These are phyloP conservation scores for Halichoerus grypus DNA, from an alignment of 2,113 vertebrate genomes.

Conservation along the genomic window DNA sequence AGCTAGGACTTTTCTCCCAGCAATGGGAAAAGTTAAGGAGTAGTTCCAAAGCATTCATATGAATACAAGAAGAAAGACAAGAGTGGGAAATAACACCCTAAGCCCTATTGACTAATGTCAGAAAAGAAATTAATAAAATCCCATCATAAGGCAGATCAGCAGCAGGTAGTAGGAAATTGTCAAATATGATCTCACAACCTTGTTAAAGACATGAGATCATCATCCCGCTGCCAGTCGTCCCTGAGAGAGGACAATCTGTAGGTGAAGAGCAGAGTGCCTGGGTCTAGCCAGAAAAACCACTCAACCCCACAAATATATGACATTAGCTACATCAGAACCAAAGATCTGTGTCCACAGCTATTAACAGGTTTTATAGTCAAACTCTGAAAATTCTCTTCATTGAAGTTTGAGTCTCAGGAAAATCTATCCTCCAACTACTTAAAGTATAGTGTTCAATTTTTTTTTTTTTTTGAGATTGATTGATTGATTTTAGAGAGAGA, in stretches of 20 bases:
- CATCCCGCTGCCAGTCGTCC: background rate
- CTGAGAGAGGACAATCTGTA: background rate
- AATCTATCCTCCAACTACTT: background rate
- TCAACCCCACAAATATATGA: background rate
- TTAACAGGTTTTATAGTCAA: background rate
- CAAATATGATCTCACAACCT: background rate
- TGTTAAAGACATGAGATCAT: background rate
- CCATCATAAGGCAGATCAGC: background rate
- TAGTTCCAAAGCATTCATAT: background rate
- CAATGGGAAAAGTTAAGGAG: background rate
- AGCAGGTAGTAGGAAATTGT: background rate
- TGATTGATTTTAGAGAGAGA: background rate
- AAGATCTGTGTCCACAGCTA: background rate
- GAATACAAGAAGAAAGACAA: background rate
- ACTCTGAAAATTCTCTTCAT: conserved; percentile 20
- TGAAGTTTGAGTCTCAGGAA: conserved; percentile 46
- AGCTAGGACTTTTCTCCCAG: background rate
- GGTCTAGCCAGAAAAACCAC: background rate
- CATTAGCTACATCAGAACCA: background rate
- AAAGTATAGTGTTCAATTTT: conserved; percentile 46
- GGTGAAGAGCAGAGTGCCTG: background rate
- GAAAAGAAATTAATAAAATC: background rate
- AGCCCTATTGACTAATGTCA: background rate
- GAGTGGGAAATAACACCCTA: background rate
- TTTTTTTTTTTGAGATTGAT: background rate